phyloP scores from a whole-genome alignment of 2,113 vertebrate genomes.

The Indri indri region DNA sequence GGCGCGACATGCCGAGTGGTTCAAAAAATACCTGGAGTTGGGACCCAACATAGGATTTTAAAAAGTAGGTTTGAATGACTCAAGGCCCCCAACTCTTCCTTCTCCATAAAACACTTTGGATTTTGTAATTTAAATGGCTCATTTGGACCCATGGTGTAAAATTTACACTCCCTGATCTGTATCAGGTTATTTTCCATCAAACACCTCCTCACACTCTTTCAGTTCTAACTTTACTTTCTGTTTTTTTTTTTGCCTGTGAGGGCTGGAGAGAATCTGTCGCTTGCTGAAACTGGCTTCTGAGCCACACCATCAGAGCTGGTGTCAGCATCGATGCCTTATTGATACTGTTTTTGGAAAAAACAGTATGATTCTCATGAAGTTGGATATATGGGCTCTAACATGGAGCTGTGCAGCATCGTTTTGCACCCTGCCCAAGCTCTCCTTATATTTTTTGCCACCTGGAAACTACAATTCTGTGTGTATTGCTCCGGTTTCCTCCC shows the following conservation, averaged over 20 bases:
- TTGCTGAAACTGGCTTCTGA: background rate
- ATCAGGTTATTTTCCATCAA: background rate
- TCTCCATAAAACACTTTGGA: background rate
- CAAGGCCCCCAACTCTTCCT: background rate
- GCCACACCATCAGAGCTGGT: background rate
- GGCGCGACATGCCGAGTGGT: accelerated
- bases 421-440: background rate
- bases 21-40: background rate
- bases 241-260: background rate
- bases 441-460: background rate
- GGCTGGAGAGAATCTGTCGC: background rate
- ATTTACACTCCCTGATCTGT: background rate
- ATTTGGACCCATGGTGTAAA: background rate
- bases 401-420: background rate
- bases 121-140: background rate
- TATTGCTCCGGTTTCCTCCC: background rate
- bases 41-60: background rate
- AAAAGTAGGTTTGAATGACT: background rate
- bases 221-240: background rate
- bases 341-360: background rate
- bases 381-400: background rate
- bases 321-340: background rate
- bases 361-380: background rate
- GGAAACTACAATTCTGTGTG: background rate
- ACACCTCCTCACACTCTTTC: background rate